A percentile compares a stretch with the other conserved stretches of the same genome.
phyloP scores from a whole-genome alignment of 1,140 invertebrate genomes.

The Oscheius sp. region DNA sequence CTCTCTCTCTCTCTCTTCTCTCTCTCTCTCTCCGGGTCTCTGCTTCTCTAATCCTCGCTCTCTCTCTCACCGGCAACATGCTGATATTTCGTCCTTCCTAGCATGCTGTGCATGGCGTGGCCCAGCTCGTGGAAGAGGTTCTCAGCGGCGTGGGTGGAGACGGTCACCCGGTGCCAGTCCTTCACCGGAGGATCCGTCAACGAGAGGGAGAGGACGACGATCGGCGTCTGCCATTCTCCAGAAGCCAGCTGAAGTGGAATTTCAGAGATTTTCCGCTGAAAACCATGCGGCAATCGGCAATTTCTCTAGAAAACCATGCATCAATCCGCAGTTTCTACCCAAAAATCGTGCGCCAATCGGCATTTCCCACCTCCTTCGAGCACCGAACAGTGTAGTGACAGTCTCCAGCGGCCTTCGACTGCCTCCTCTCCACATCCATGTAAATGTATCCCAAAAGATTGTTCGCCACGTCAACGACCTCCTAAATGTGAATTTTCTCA shows the following conservation, averaged over 20 bases:
- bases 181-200: background rate
- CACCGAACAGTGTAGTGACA: constrained; percentile 97
- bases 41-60: too few species aligned
- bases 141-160: constrained; percentile 81
- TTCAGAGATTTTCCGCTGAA: too few species aligned
- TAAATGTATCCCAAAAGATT: constrained; percentile 83
- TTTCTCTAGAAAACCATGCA: constrained; percentile 34
- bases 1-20: too few species aligned
- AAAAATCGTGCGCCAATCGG: constrained; percentile 20
- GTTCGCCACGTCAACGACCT: constrained; percentile 39
- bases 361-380: constrained; percentile 75
- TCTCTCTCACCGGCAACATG: constrained; percentile 91
- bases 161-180: constrained; percentile 62
- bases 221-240: constrained; percentile 71
- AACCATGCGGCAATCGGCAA: too few species aligned
- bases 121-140: constrained; percentile 99
- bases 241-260: constrained; percentile 46
- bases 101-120: constrained; percentile 97
- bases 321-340: background rate
- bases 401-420: constrained; percentile 88
- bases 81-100: constrained; percentile 88
- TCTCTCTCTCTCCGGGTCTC: too few species aligned
- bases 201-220: constrained; percentile 87
- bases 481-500: constrained; percentile 31
- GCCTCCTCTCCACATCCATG: constrained; percentile 89